These are phyloP conservation scores for Spodoptera picta DNA, from an alignment of 2,888 invertebrate genomes.

Conservation along the genomic window DNA sequence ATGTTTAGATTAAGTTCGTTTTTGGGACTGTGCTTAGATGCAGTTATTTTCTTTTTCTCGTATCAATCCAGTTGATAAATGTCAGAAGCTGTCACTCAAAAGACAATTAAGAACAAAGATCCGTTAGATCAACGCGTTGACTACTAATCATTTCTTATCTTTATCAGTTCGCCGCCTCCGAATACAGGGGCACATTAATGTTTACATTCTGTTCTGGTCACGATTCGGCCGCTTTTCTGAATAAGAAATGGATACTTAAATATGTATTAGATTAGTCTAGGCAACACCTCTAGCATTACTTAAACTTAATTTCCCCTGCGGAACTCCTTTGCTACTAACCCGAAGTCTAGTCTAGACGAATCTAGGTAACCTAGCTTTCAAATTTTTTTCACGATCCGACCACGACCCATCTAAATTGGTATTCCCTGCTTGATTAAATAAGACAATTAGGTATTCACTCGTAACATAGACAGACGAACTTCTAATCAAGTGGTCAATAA, in stretches of 20 bases:
- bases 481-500: too few relatives aligned
- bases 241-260: slow-evolving; percentile 62
- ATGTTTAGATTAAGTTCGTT: not conserved
- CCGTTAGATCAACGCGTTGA: slow-evolving; percentile 70
- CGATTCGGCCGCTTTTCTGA: slow-evolving; percentile 75
- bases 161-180: slow-evolving; percentile 62
- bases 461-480: too few relatives aligned
- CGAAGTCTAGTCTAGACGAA: not conserved
- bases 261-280: slow-evolving; percentile 31
- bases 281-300: slow-evolving; percentile 3
- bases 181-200: slow-evolving; percentile 52
- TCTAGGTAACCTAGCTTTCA: too few relatives aligned
- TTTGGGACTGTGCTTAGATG: slow-evolving; percentile 33
- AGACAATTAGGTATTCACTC: too few relatives aligned
- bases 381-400: not conserved
- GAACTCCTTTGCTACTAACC: not conserved
- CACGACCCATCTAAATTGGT: too few relatives aligned
- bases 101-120: slow-evolving; percentile 70
- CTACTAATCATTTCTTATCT: slow-evolving; percentile 73
- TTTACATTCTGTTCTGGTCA: slow-evolving; percentile 76
- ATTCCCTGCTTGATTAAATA: too few relatives aligned
- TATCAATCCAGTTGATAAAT: slow-evolving; percentile 34
- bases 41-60: slow-evolving; percentile 34
- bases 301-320: not conserved
- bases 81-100: slow-evolving; percentile 57